A percentile compares a stretch with the other conserved stretches of the same genome.
Conservation (phyloP, 2,888 invertebrate genomes). For the Polydesmus complanatus region DNA sequence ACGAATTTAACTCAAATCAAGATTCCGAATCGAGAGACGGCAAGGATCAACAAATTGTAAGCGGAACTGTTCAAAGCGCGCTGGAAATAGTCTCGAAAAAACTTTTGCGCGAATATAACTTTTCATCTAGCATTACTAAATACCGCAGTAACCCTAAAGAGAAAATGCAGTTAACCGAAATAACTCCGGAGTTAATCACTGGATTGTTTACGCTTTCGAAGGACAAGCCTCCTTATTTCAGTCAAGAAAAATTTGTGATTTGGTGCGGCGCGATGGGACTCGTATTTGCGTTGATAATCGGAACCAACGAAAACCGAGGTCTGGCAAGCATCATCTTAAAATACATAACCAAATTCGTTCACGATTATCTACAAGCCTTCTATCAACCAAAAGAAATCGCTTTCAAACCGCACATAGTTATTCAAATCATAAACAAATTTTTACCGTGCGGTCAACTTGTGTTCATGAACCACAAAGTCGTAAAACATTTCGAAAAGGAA, state of each 20-base stretch:
- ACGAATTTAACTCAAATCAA: too few species aligned
- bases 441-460: constrained; percentile 15
- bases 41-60: too few species aligned
- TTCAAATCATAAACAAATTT: constrained; percentile 1
- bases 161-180: not conserved
- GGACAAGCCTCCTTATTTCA: not conserved
- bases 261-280: constrained; percentile 2
- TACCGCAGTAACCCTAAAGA: too few species aligned
- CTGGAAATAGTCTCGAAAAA: too few species aligned
- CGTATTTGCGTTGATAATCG: constrained; percentile 8
- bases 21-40: too few species aligned
- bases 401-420: constrained; percentile 6
- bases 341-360: not conserved
- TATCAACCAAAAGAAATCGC: constrained; percentile 4
- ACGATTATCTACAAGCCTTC: not conserved
- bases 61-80: too few species aligned
- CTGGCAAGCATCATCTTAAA: constrained; percentile 7
- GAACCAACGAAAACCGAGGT: constrained; percentile 10
- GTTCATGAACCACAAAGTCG: constrained; percentile 11
- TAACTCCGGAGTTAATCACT: not conserved
- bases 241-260: not conserved
- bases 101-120: too few species aligned
- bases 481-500: constrained; percentile 10
- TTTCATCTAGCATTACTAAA: too few species aligned
- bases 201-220: constrained; percentile 4